Percentiles rank a stretch among this genome's conserved stretches.
Conservation (phyloP, 1,140 invertebrate genomes). For the Drosophila subobscura region DNA sequence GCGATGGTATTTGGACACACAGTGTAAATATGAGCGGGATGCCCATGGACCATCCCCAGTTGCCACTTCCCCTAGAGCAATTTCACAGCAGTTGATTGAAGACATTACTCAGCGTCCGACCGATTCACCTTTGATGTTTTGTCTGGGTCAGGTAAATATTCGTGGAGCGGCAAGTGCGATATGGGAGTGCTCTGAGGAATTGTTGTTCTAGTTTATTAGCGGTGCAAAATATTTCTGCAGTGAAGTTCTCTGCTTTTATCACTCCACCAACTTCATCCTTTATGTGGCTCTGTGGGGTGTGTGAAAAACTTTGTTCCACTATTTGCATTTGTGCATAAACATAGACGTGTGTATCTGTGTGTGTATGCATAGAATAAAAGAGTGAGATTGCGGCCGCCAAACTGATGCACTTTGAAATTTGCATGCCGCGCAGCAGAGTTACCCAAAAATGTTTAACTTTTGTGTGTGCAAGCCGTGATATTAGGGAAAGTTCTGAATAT, state of each 20-base stretch:
- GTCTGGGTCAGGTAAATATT: conserved; percentile 40
- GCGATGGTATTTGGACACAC: conserved; percentile 57
- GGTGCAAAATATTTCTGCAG: conserved; percentile 8
- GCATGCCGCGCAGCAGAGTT: too few species aligned
- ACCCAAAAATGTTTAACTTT: too few species aligned
- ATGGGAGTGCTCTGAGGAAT: conserved; percentile 13
- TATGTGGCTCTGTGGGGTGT: too few species aligned
- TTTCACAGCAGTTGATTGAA: conserved; percentile 51
- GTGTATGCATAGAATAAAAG: too few species aligned
- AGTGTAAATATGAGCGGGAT: conserved; percentile 51
- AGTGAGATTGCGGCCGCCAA: too few species aligned
- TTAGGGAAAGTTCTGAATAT: too few species aligned
- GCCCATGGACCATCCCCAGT: too few species aligned
- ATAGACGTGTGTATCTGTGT: too few species aligned
- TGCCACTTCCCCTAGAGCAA: conserved; percentile 8
- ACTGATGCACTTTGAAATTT: too few species aligned
- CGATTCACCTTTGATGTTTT: conserved; percentile 39
- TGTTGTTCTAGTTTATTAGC: conserved; percentile 16
- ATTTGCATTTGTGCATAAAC: not conserved
- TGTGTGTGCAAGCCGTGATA: too few species aligned
- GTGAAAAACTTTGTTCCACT: not conserved
- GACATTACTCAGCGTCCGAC: conserved; percentile 22
- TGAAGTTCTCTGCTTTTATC: not conserved
- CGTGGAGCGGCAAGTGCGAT: conserved; percentile 22
- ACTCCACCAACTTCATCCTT: conserved; percentile 7